Conservation (phyloP, 2,888 invertebrate genomes). For the Acleris emargana region DNA sequence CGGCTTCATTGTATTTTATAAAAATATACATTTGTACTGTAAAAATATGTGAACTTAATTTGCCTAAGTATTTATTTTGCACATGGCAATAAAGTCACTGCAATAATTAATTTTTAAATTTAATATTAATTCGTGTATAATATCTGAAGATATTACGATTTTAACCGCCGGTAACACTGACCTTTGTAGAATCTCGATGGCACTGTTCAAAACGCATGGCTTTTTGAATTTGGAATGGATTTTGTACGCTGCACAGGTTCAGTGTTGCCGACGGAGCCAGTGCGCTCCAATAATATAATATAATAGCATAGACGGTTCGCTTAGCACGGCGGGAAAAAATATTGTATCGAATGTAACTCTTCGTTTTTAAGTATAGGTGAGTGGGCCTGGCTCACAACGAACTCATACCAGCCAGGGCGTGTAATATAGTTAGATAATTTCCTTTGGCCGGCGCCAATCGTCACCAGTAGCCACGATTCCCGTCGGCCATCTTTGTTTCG, state of each 20-base stretch:
- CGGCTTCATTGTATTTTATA: conserved; percentile 26
- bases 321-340: conserved; percentile 61
- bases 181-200: background rate
- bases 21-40: conserved; percentile 21
- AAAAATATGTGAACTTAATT: conserved; percentile 27
- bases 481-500: conserved; percentile 44
- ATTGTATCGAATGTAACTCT: conserved; percentile 37
- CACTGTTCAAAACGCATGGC: conserved; percentile 19
- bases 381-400: conserved; percentile 41
- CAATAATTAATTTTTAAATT: conserved; percentile 39
- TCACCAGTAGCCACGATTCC: conserved; percentile 39
- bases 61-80: conserved; percentile 38
- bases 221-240: conserved; percentile 16
- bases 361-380: conserved; percentile 48
- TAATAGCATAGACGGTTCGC: conserved; percentile 44
- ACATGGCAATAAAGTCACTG: conserved; percentile 39
- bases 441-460: conserved; percentile 43
- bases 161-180: conserved; percentile 29
- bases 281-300: conserved; percentile 13
- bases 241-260: background rate
- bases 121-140: conserved; percentile 36
- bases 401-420: conserved; percentile 39
- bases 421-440: conserved; percentile 62
- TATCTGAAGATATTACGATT: conserved; percentile 23
- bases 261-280: conserved; percentile 34